Evolutionary conservation across 2,113 vertebrate genomes (phyloP).

Genomic region (Plecotus auritus): DNA sequence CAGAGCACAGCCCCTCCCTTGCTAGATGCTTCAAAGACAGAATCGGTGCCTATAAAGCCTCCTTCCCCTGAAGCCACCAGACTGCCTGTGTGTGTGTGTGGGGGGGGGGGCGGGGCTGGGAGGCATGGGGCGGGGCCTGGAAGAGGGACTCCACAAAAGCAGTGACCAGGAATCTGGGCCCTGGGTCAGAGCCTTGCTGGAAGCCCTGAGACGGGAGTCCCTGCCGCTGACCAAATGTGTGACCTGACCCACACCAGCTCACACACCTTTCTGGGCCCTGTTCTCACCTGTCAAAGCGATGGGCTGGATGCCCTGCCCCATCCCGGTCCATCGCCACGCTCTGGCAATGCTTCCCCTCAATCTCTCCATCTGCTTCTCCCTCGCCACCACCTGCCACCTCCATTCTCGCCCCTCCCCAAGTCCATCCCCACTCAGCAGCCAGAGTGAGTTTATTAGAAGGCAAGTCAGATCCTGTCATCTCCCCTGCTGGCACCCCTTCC

Average conservation of each 20-base stretch:
- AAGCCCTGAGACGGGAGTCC: neutral
- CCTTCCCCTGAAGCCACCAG: neutral
- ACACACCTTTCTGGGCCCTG: neutral
- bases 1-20: neutral
- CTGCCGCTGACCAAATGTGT: neutral
- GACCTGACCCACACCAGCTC: neutral
- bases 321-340: neutral
- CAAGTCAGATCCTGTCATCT: neutral
- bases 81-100: neutral
- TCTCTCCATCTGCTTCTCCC: neutral
- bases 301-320: neutral
- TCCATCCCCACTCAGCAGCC: neutral
- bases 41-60: neutral
- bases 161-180: neutral
- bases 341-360: too few species aligned
- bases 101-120: neutral
- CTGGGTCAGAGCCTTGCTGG: neutral
- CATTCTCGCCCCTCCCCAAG: neutral
- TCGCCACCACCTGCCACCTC: neutral
- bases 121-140: neutral
- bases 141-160: neutral
- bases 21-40: conserved; percentile 35
- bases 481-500: neutral
- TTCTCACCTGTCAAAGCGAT: neutral
- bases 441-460: neutral